A percentile compares a stretch with the other conserved stretches of the same genome.
Conservation (phyloP, 2,888 invertebrate genomes). For the Mesorhabditis sp. region DNA sequence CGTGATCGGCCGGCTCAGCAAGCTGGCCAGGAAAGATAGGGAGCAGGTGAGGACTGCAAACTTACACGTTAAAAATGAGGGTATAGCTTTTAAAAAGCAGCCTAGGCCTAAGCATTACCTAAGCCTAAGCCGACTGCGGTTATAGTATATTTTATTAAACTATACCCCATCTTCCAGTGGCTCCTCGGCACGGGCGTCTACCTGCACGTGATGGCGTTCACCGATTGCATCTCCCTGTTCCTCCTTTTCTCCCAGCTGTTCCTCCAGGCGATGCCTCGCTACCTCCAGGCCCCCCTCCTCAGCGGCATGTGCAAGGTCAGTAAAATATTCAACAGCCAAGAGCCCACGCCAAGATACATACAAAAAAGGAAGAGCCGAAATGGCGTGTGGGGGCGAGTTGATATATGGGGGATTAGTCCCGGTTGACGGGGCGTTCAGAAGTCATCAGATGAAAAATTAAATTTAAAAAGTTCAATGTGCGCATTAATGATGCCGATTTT, state of each 20-base stretch:
- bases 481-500: slow-evolving; percentile 10
- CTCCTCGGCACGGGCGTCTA: slow-evolving; percentile 20
- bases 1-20: slow-evolving; percentile 38
- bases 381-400: background rate
- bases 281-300: slow-evolving; percentile 14
- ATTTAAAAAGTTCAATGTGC: slow-evolving; percentile 7
- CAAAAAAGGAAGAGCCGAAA: background rate
- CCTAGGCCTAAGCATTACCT: no score
- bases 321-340: background rate
- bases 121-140: no score
- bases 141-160: background rate
- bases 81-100: background rate
- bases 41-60: slow-evolving; percentile 36
- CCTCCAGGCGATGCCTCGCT: slow-evolving; percentile 11
- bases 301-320: slow-evolving; percentile 33
- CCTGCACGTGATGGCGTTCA: slow-evolving; percentile 39
- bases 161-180: background rate
- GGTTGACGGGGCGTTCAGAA: background rate
- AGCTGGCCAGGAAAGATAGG: slow-evolving; percentile 28
- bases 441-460: background rate
- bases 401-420: background rate
- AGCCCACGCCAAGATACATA: slow-evolving; percentile 6
- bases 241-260: slow-evolving; percentile 31
- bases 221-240: slow-evolving; percentile 38
- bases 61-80: background rate